Evolutionary conservation across 2,888 invertebrate species (phyloP).

Genomic region (Hypomecis punctinalis): DNA sequence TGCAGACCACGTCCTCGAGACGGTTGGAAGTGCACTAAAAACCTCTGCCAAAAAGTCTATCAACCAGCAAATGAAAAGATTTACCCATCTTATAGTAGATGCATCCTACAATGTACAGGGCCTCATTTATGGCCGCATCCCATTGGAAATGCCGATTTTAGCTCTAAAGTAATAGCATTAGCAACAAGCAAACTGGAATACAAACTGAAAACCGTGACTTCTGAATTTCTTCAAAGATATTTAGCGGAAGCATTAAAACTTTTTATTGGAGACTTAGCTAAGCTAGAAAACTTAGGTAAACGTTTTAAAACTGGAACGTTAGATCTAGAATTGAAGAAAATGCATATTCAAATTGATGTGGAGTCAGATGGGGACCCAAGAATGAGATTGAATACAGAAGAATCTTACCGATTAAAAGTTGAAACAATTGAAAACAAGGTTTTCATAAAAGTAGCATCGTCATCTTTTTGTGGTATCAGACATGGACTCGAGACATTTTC

Average conservation of each 20-base stretch:
- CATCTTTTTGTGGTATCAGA: constrained; percentile 89
- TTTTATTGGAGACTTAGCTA: constrained; percentile 77
- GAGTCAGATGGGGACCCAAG: constrained; percentile 82
- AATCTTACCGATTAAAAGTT: constrained; percentile 87
- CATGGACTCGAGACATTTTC: constrained; percentile 90
- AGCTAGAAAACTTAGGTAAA: constrained; percentile 71
- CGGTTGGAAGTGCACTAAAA: constrained; percentile 59
- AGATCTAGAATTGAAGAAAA: constrained; percentile 54
- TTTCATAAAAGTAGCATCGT: constrained; percentile 81
- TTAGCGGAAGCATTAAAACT: constrained; percentile 76
- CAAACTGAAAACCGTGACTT: constrained; percentile 69
- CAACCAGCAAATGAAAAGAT: constrained; percentile 45
- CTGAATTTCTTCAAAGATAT: constrained; percentile 58
- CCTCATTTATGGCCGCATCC: constrained; percentile 91
- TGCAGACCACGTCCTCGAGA: constrained; percentile 38
- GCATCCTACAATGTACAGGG: constrained; percentile 89
- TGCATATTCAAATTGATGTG: constrained; percentile 79
- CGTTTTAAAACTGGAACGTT: constrained; percentile 46
- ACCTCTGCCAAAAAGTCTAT: constrained; percentile 60
- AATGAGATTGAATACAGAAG: constrained; percentile 88
- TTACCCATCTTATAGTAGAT: constrained; percentile 85
- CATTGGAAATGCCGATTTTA: constrained; percentile 87
- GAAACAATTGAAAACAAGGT: constrained; percentile 70
- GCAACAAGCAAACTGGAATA: constrained; percentile 82
- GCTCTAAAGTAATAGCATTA: constrained; percentile 84